Evolutionary conservation across 1,140 invertebrate genomes (phyloP), one percentile per base, ranked within the genome.

Genomic region (Diorhabda carinulata): DNA sequence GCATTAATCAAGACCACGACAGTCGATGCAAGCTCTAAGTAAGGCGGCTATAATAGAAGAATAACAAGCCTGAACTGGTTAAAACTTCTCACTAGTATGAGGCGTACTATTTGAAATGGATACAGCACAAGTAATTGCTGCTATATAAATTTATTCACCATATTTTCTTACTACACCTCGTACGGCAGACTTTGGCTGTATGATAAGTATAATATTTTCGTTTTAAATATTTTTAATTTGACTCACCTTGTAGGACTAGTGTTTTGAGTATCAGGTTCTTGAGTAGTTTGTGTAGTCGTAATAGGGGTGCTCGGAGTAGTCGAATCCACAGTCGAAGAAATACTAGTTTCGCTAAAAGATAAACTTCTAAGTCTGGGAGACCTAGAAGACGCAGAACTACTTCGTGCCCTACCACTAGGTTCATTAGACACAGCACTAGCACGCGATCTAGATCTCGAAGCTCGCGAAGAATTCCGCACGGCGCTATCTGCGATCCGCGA

Each of bases 331-430:
- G 76, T 81, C 6, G 78, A 79, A 8, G 77, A 74, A 2, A 81
- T 59, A 71, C 79, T 81, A 6, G 78, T 76, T 52, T 71, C 78
- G 62, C 78, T 80, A 3, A 77, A 79, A 47, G 79, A 81, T 44
- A 78, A 60, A 71, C 79, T 81, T 60, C 74, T 75, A 40, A 68
- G 72, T 61, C 76, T 74, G 61, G 76, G 68, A 8, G 77, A 78
- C 56, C 74, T 67, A 2, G 77, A 79, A 8, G 79, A 80, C 8
- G 76, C 76, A 0, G 79, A 80, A 72, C 77, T 79, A 64, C 78
- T 80, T 45, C 79, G 69, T 7, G 77, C 71, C 52, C 78, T 66
- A 40, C 72, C 75, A 9, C 67, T 68, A 43, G 76, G 72, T 64
- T 70, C 74, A 9, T 69, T 58, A 40, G 72, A 71, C 43, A 75